phyloP scores from a whole-genome alignment of 1,140 invertebrate species.

The Temnothorax longispinosus region DNA sequence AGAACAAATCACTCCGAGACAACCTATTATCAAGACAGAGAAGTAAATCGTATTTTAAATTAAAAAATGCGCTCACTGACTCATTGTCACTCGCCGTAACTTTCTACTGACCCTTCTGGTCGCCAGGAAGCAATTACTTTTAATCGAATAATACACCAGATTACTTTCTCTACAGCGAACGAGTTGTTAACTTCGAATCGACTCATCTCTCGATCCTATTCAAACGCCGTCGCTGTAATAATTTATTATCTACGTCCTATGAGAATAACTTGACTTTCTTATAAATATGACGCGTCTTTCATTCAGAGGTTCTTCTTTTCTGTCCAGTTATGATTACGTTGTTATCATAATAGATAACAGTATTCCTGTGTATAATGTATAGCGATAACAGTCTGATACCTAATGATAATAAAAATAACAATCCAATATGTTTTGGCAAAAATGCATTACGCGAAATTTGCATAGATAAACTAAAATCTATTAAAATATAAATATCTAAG shows the following conservation, averaged over 20 bases:
- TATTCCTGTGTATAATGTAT: not conserved
- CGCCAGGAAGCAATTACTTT: conserved; percentile 26
- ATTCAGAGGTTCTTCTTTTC: not conserved
- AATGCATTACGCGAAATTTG: not conserved
- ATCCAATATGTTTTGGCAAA: not conserved
- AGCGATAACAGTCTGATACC: not conserved
- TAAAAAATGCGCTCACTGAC: not conserved
- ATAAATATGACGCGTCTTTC: not conserved
- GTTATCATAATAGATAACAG: conserved; percentile 10
- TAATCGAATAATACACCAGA: conserved; percentile 48
- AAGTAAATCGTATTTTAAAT: conserved; percentile 12
- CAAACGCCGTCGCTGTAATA: not conserved
- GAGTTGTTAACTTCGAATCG: conserved; percentile 17
- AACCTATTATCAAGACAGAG: not conserved
- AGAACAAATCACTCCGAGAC: not conserved
- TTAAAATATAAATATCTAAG: not conserved
- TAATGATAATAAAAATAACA: not conserved
- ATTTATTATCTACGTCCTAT: conserved; percentile 8
- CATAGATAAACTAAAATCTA: not conserved
- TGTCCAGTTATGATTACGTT: not conserved
- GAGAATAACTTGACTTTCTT: not conserved
- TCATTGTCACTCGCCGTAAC: not conserved
- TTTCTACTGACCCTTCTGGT: conserved; percentile 25
- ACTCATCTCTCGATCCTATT: conserved; percentile 11
- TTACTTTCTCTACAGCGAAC: conserved; percentile 26